These are phyloP conservation scores for Picathartes gymnocephalus DNA, from an alignment of 2,113 vertebrate genomes.

Conservation along the genomic window DNA sequence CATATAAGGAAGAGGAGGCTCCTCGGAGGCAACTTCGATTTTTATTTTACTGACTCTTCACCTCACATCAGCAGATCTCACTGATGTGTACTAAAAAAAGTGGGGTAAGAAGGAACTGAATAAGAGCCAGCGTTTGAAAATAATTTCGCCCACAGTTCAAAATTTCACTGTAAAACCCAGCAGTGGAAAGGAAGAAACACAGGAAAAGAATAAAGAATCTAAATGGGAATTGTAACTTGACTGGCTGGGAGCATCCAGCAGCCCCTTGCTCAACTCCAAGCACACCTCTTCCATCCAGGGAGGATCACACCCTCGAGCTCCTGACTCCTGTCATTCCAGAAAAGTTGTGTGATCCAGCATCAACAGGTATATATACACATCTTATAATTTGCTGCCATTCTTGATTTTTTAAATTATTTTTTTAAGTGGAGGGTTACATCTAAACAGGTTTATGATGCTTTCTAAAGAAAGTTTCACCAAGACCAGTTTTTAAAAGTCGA, in stretches of 20 bases:
- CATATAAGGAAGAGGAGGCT: neutral
- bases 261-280: neutral
- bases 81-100: neutral
- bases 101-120: neutral
- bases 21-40: neutral
- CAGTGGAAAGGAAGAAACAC: neutral
- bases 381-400: neutral
- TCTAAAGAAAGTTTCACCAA: neutral
- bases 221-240: neutral
- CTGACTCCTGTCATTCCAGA: neutral
- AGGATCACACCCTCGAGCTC: neutral
- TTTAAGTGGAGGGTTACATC: neutral
- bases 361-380: neutral
- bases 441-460: neutral
- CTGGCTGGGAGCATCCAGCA: neutral
- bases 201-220: neutral
- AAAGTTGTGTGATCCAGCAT: neutral
- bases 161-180: neutral
- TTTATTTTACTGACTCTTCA: neutral
- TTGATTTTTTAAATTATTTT: neutral
- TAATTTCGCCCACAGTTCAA: neutral
- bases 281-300: rapidly evolving
- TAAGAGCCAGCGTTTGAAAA: neutral
- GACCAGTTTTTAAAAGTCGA: neutral
- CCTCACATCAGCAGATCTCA: neutral